phyloP scores from a whole-genome alignment of 2,797 vertebrate species.

The Notolepis coatsorum region DNA sequence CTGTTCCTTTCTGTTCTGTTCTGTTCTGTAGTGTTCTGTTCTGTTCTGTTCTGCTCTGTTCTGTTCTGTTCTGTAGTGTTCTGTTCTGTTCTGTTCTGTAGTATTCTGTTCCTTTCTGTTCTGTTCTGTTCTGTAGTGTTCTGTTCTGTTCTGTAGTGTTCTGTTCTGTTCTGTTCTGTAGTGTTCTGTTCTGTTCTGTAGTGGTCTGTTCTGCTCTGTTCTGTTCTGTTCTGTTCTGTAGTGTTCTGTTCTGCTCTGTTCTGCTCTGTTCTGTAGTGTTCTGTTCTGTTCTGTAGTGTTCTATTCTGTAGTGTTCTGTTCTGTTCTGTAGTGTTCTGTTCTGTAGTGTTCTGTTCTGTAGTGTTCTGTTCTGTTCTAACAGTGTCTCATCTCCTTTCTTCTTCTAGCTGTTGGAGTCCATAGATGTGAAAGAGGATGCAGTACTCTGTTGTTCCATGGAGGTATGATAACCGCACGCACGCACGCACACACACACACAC shows the following conservation, averaged over 20 bases:
- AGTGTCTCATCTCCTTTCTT: constrained; percentile 48
- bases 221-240: neutral
- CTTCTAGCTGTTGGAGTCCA: constrained; percentile 91
- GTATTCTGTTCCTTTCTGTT: too few species aligned
- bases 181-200: neutral
- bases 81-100: constrained; percentile 1
- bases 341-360: neutral
- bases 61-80: neutral
- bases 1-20: neutral
- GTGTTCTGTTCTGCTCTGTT: neutral
- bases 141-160: neutral
- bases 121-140: neutral
- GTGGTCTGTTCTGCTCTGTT: too few species aligned
- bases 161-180: neutral
- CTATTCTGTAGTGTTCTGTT: neutral
- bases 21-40: neutral
- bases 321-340: neutral
- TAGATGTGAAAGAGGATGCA: constrained; percentile 95
- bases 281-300: neutral
- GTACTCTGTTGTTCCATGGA: constrained; percentile 99
- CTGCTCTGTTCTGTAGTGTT: neutral
- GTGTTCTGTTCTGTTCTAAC: neutral
- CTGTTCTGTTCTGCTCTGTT: neutral
- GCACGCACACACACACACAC: constrained; percentile 17
- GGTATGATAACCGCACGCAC: constrained; percentile 83